Evolutionary conservation across 1,140 invertebrate genomes (phyloP), one percentile per base, ranked within the genome.

Genomic region (Macrocentrus cingulum): DNA sequence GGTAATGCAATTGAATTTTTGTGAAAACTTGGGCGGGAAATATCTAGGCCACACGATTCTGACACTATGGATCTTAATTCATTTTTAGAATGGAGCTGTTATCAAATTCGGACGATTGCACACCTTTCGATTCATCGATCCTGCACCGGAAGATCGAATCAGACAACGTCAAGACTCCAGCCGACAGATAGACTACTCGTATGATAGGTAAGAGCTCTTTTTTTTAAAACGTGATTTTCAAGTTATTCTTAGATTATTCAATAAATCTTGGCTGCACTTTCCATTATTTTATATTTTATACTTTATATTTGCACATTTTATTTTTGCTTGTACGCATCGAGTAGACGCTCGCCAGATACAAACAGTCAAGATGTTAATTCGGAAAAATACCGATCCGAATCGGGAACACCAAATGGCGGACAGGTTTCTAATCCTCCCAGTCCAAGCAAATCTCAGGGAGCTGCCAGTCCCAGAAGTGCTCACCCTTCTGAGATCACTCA

Each of bases 51-150:
- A n/a, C n/a, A n/a, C n/a, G n/a, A n/a, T n/a, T n/a, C n/a, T n/a
- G n/a, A n/a, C n/a, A n/a, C n/a, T n/a, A n/a, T n/a, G n/a, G n/a
- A n/a, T n/a, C n/a, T n/a, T n/a, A n/a, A 15, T 71, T 64, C 59
- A 37, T 58, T 77, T 77, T 25, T 79, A 90, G 85, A 90, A 94
- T 81, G 92, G 92, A 53, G 89, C 88, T 62, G 84, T 94, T 50
- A 86, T 95, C 16, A 91, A 92, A 81, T 95, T 95, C 82, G 91
- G 95, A 63, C 83, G 94, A 69, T 88, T 92, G 64, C 91, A 95
- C 69, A 91, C 91, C 18, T 98, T 96, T 80, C 86, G 93, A 65
- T 98, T 97, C 81, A 84, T 95, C 61, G 95, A 98, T 81, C 92
- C 94, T 3, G 84, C 86, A 45, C 89, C 90, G 59, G 94, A 95